These are phyloP conservation scores for Augiades crinisus DNA, from an alignment of 2,888 invertebrate genomes.

Conservation along the genomic window DNA sequence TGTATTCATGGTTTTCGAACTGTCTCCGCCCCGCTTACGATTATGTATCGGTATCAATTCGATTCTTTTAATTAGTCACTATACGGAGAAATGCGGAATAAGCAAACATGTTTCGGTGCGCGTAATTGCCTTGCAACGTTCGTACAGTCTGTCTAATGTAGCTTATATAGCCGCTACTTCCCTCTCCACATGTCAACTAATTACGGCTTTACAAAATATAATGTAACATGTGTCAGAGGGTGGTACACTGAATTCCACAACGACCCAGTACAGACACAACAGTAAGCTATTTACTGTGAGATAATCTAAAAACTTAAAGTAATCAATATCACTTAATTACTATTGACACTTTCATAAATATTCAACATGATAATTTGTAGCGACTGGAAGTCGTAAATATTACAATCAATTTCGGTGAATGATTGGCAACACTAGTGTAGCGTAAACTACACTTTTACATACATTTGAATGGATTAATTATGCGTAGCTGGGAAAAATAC, in stretches of 20 bases:
- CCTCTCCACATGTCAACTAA: background rate
- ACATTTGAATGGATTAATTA: no score
- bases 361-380: no score
- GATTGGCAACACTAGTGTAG: no score
- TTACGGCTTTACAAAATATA: background rate
- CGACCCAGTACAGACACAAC: no score
- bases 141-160: background rate
- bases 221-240: background rate
- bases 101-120: background rate
- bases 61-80: constrained; percentile 1
- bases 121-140: constrained; percentile 4
- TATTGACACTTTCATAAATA: background rate
- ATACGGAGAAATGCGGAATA: background rate
- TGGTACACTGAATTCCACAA: no score
- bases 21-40: constrained; percentile 11
- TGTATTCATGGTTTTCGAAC: constrained; percentile 39
- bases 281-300: no score
- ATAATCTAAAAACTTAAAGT: no score
- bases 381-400: no score
- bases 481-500: no score
- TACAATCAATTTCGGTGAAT: no score
- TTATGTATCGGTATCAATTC: background rate
- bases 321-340: no score
- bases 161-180: background rate
- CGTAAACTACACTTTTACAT: no score